Evolutionary conservation across 2,888 invertebrate species (phyloP).

Genomic region (Nomada fucata): DNA sequence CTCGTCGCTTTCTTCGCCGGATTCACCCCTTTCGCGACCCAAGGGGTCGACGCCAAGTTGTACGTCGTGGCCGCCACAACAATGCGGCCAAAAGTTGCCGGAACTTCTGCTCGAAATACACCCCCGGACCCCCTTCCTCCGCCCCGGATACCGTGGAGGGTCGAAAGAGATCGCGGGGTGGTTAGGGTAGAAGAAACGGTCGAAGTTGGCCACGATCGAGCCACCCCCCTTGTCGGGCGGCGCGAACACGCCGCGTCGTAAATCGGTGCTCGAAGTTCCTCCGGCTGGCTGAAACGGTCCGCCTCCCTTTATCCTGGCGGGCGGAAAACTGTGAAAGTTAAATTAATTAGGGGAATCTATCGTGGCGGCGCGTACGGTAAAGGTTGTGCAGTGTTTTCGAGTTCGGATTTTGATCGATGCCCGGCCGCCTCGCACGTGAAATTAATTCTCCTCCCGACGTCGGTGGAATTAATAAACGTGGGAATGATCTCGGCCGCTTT

Average conservation of each 20-base stretch:
- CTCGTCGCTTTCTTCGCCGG: background rate
- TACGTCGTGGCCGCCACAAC: constrained; percentile 77
- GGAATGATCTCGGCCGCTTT: constrained; percentile 5
- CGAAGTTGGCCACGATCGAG: constrained; percentile 54
- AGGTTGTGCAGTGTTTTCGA: constrained; percentile 44
- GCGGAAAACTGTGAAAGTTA: constrained; percentile 56
- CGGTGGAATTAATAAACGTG: constrained; percentile 34
- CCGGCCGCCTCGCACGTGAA: constrained; percentile 22
- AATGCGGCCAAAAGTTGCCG: constrained; percentile 78
- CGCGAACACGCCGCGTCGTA: constrained; percentile 52
- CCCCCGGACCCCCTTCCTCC: constrained; percentile 8
- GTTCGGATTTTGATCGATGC: constrained; percentile 47
- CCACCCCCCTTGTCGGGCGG: constrained; percentile 29
- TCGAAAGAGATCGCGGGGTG: constrained; percentile 24
- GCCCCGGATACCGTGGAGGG: constrained; percentile 26
- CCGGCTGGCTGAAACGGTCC: constrained; percentile 6
- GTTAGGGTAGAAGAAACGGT: constrained; percentile 30
- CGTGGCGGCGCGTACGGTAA: constrained; percentile 44
- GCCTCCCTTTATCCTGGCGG: background rate
- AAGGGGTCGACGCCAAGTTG: constrained; percentile 72
- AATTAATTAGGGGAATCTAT: constrained; percentile 59
- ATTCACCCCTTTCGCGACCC: constrained; percentile 17
- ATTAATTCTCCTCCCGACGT: constrained; percentile 34
- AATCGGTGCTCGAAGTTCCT: constrained; percentile 52
- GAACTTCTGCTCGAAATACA: constrained; percentile 73